Conservation (phyloP, 2,797 vertebrate species). For the Pangasius krempfi region DNA sequence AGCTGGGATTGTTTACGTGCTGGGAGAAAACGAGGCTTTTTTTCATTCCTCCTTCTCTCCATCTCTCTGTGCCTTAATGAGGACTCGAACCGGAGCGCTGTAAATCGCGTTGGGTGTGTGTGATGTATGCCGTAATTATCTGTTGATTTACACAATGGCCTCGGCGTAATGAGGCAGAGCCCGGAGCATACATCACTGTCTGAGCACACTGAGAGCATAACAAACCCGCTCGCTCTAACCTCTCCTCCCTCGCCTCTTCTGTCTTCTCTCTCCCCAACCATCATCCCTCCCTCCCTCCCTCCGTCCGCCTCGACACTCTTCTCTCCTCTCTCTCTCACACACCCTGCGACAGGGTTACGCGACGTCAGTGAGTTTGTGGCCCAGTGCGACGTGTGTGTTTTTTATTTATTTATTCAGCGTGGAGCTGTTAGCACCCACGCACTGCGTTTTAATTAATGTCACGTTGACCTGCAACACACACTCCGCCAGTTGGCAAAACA, state of each 20-base stretch:
- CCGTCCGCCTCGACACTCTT: slow-evolving; percentile 5
- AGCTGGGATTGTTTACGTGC: slow-evolving; percentile 34
- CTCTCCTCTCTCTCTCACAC: slow-evolving; percentile 12
- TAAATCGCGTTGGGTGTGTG: slow-evolving; percentile 68
- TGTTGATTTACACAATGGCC: slow-evolving; percentile 83
- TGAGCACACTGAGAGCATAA: slow-evolving; percentile 36
- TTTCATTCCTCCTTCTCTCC: slow-evolving; percentile 58
- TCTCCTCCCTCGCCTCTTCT: slow-evolving; percentile 37
- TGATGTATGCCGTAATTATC: slow-evolving; percentile 85
- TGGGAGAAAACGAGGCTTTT: slow-evolving; percentile 29
- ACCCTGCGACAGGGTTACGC: slow-evolving; percentile 15
- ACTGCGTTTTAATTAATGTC: slow-evolving; percentile 63
- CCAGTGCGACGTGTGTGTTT: slow-evolving; percentile 7
- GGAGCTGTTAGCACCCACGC: slow-evolving; percentile 47
- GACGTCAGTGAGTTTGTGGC: slow-evolving; percentile 26
- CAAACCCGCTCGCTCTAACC: slow-evolving; percentile 14
- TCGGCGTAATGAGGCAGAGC: slow-evolving; percentile 80
- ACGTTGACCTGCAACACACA: slow-evolving; percentile 56
- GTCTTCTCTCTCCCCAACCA: slow-evolving; percentile 7
- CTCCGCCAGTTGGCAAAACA: slow-evolving; percentile 50
- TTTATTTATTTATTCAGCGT: slow-evolving; percentile 56
- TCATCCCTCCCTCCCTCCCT: slow-evolving; percentile 7
- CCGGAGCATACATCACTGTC: slow-evolving; percentile 80
- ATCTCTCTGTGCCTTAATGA: slow-evolving; percentile 63
- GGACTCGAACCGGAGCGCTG: slow-evolving; percentile 56